A percentile compares a stretch with the other conserved stretches of the same genome.
These are phyloP conservation scores for Heterotis niloticus DNA, from an alignment of 2,113 vertebrate species.

Conservation along the genomic window DNA sequence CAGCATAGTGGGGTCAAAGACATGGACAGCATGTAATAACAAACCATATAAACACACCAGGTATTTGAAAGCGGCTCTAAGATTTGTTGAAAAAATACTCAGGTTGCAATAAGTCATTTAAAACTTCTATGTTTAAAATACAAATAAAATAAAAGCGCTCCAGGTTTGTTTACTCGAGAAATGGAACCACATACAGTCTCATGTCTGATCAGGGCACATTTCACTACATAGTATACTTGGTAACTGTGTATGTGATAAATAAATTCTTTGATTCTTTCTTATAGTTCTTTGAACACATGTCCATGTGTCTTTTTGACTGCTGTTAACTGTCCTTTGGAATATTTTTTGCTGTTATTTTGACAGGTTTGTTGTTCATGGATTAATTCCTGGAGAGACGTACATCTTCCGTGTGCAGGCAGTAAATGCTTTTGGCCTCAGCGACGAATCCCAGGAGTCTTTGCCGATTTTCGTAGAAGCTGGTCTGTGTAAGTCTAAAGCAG, in stretches of 20 bases:
- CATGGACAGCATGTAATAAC: constrained; percentile 87
- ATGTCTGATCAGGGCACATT: too few species aligned
- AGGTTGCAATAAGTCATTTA: too few species aligned
- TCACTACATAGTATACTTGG: too few species aligned
- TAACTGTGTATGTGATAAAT: too few species aligned
- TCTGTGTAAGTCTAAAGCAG: constrained; percentile 71
- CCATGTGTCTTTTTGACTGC: too few species aligned
- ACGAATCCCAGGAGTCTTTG: constrained; percentile 87
- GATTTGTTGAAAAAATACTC: not conserved
- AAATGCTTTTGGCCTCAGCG: constrained; percentile 81
- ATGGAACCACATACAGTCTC: too few species aligned
- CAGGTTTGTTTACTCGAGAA: too few species aligned
- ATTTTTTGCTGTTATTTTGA: not conserved
- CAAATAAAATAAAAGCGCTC: not conserved
- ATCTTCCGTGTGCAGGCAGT: constrained; percentile 89
- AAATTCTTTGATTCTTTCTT: too few species aligned
- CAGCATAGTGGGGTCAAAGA: constrained; percentile 73
- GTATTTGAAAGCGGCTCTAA: constrained; percentile 47
- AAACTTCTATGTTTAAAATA: too few species aligned
- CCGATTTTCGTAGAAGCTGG: constrained; percentile 82
- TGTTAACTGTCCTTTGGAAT: not conserved
- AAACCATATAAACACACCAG: constrained; percentile 88
- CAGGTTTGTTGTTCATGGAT: constrained; percentile 91
- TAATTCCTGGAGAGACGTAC: constrained; percentile 82
- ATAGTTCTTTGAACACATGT: too few species aligned